Evolutionary conservation across 2,888 invertebrate species (phyloP), one percentile per base, ranked within the genome.

Genomic region (Alloscopus bannaensis): DNA sequence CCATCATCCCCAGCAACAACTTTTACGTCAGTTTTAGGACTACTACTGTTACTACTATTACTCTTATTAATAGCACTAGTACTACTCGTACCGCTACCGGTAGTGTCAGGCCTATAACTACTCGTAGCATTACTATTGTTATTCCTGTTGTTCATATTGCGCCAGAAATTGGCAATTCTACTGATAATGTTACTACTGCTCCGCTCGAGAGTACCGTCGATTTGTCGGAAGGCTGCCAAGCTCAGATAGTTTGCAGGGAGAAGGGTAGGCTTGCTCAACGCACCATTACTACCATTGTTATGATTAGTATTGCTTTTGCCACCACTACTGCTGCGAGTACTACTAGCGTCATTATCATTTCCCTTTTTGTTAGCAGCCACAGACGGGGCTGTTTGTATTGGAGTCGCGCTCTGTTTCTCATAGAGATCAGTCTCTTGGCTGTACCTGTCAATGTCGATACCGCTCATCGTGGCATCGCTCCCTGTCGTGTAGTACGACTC

Each of bases 381-480:
- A 55, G 57, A 11, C 20, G 18, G 40, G 28, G 28, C 24, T n/a
- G n/a, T n/a, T n/a, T 36, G 36, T 62, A 31, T 29, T 26, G 40
- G 16, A 50, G 77, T 71, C 52, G 60, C 76, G 78, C 36, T 78
- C 78, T 78, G 78, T 71, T 78, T 78, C 78, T 40, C 52, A 71
- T 47, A 66, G 66, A 78, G 78, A 71, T 78, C 78, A 69, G 60
- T 60, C 52, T 78, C 65, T 59, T 76, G 60, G 47, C 68, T 69
- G 66, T 78, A 78, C 78, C 78, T 78, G 55, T 78, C 71, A 60
- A 52, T 50, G 77, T 77, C 77, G 64, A 77, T 22, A 70, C 70
- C 65, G 29, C 62, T 77, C 59, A 16, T 1, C 2, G 50, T 20
- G 26, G 60, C 69, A 40, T 78, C 78, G 42, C 78, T 78, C 71